These are phyloP conservation scores for Pionites leucogaster DNA, from an alignment of 2,113 vertebrate species.

Conservation along the genomic window DNA sequence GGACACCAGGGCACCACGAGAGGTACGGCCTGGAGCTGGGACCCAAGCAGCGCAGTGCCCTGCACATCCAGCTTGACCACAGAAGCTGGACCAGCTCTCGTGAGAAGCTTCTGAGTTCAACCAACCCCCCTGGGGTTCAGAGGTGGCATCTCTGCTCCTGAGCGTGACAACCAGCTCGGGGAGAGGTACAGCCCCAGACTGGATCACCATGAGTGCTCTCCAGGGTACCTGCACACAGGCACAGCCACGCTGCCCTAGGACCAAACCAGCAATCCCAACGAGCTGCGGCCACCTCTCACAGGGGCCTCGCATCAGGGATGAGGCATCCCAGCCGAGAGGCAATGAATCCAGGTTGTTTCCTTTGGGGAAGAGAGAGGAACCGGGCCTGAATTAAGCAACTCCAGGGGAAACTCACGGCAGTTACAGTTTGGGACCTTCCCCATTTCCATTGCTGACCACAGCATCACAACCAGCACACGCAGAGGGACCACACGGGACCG, in stretches of 20 bases:
- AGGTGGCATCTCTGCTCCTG: background rate
- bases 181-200: background rate
- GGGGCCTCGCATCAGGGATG: background rate
- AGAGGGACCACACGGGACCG: fast-evolving
- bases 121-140: background rate
- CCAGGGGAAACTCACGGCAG: background rate
- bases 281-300: background rate
- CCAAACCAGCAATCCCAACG: fast-evolving
- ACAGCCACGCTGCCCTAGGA: background rate
- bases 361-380: background rate
- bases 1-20: background rate
- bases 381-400: fast-evolving
- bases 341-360: fast-evolving
- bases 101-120: background rate
- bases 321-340: fast-evolving
- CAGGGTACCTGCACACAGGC: background rate
- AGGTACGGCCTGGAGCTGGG: background rate
- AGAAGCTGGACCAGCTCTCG: background rate
- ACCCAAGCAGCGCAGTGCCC: fast-evolving
- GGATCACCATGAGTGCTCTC: no score
- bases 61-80: background rate
- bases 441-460: background rate
- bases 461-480: background rate
- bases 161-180: background rate
- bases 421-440: background rate